Evolutionary conservation across 2,888 invertebrate genomes (phyloP).

Genomic region (Prionchulus punctatus): DNA sequence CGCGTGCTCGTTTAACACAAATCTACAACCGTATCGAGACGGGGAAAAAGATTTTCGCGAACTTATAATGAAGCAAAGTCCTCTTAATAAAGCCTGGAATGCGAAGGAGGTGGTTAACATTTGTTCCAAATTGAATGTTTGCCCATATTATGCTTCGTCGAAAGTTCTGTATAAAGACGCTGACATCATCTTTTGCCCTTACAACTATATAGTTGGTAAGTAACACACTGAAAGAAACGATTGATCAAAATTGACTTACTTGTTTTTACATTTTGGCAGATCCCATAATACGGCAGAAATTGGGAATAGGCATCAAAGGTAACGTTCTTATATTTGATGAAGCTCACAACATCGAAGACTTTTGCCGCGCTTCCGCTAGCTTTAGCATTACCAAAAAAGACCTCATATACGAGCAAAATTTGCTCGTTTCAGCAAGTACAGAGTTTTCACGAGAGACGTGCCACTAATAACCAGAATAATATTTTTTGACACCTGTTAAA

Average conservation of each 20-base stretch:
- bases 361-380: slow-evolving; percentile 47
- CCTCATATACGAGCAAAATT: slow-evolving; percentile 35
- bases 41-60: too few relatives aligned
- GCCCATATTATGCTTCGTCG: slow-evolving; percentile 52
- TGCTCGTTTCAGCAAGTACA: background rate
- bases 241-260: too few relatives aligned
- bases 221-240: too few relatives aligned
- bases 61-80: too few relatives aligned
- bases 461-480: too few relatives aligned
- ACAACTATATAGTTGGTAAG: slow-evolving; percentile 58
- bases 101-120: slow-evolving; percentile 49
- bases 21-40: too few relatives aligned
- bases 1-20: too few relatives aligned
- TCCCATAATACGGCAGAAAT: slow-evolving; percentile 39
- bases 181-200: slow-evolving; percentile 61
- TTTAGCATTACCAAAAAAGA: slow-evolving; percentile 41
- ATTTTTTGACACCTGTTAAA: too few relatives aligned
- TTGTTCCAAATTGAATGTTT: slow-evolving; percentile 39
- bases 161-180: slow-evolving; percentile 45
- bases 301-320: slow-evolving; percentile 47
- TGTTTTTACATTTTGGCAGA: slow-evolving; percentile 16
- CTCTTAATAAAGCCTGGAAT: too few relatives aligned
- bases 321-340: slow-evolving; percentile 58
- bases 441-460: too few relatives aligned
- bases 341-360: slow-evolving; percentile 65